Evolutionary conservation across 2,113 vertebrate species (phyloP), one percentile per base, ranked within the genome.

Genomic region (Pithys albifrons): DNA sequence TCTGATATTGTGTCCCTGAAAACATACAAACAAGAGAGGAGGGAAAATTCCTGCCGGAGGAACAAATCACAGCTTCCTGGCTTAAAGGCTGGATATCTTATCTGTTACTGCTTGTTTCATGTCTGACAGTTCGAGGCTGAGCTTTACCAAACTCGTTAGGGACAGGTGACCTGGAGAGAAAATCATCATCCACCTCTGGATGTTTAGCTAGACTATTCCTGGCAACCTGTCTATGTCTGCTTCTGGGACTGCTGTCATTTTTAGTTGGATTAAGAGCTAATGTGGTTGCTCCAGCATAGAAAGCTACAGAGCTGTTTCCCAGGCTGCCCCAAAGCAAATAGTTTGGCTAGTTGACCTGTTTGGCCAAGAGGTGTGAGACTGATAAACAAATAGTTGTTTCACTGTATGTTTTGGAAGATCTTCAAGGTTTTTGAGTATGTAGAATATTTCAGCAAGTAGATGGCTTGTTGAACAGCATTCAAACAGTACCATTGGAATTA

Each of bases 141-240:
- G 9, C 43, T 75, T 35, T 54, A 11, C 27, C 13, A 14, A 16
- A 33, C 14, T 76, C 29, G 2, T 28, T 57, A 49, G 24, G 12
- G 3, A 3, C 66, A 7, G 19, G 28, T 12, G 4, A 2, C 19
- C 10, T 51, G n/a, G 9, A 48, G n/a, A 31, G 62, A 80, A 45
- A 41, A 31, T 48, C 4, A 12, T 61, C 13, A 19, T 64, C 41
- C 19, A 35, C 6, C 15, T 90, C 48, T 83, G 33, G 20, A 27
- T 84, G 18, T 81, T 48, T 69, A 78, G 37, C 27, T 80, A 46
- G 18, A 82, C 33, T 20, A 16, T 57, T 83, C 64, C 67, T 79
- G 24, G 14, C 2, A n/a, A 7, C 4, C 3, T 51, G 10, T 24
- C 45, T 35, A 0, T 41, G 12, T 9, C 43, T 37, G 31, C 23